A percentile compares a stretch with the other conserved stretches of the same genome.
phyloP scores from a whole-genome alignment of 2,888 invertebrate species.

The Melipona bicolor region DNA sequence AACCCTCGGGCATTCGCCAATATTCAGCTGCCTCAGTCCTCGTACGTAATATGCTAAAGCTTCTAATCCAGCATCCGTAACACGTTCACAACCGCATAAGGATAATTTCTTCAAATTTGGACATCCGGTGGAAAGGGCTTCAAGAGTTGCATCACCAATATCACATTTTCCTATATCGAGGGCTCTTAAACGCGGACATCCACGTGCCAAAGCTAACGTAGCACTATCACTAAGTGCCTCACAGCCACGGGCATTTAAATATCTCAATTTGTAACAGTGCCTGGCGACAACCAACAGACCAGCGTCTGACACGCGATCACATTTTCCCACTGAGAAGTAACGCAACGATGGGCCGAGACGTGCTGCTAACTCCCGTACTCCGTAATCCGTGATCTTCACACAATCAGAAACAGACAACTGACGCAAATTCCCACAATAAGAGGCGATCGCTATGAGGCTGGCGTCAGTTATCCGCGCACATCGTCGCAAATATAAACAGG shows the following conservation, averaged over 20 bases:
- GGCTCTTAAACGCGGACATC: slow-evolving; percentile 93
- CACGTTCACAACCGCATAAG: slow-evolving; percentile 94
- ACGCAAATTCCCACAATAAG: slow-evolving; percentile 92
- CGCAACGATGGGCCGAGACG: slow-evolving; percentile 94
- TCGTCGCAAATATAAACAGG: slow-evolving; percentile 94
- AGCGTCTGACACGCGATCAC: slow-evolving; percentile 95
- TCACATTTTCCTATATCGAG: slow-evolving; percentile 97
- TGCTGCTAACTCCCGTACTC: slow-evolving; percentile 93
- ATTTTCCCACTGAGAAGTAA: slow-evolving; percentile 97
- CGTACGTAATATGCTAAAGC: slow-evolving; percentile 95
- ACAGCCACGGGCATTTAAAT: slow-evolving; percentile 96
- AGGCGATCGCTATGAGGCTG: slow-evolving; percentile 95
- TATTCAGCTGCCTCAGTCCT: slow-evolving; percentile 95
- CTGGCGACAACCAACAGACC: slow-evolving; percentile 94
- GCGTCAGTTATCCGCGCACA: slow-evolving; percentile 96
- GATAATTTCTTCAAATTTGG: slow-evolving; percentile 96
- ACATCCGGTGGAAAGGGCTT: slow-evolving; percentile 94
- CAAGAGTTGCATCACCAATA: slow-evolving; percentile 94
- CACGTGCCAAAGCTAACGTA: slow-evolving; percentile 93
- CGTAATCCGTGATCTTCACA: slow-evolving; percentile 94
- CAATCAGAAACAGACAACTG: slow-evolving; percentile 97
- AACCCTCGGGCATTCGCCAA: slow-evolving; percentile 94
- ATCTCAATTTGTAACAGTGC: slow-evolving; percentile 94
- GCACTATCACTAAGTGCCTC: slow-evolving; percentile 97
- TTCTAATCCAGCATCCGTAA: slow-evolving; percentile 95